Evolutionary conservation across 2,113 vertebrate species (phyloP), one percentile per base, ranked within the genome.

Genomic region (Otocyon megalotis): DNA sequence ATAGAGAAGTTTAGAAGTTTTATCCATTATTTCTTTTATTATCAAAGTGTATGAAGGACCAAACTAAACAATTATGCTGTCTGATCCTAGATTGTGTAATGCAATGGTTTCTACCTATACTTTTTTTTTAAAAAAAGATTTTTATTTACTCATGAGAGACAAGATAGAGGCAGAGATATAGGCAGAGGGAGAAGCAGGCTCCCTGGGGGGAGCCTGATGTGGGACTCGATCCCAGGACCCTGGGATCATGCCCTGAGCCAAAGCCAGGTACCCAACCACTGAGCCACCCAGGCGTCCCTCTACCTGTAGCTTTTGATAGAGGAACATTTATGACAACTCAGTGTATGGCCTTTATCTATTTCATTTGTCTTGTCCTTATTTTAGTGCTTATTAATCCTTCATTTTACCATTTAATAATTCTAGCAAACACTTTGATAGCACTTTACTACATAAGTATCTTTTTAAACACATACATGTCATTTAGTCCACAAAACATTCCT

Each of bases 11-110:
- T 92, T 56, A 76, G 60, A 89, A 80, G 24, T 85, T 74, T 77
- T 56, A 58, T n/a, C 56, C 26, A 81, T 82, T 50, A 43, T 63
- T 92, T 87, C 32, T 85, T 95, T 95, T 86, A 53, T 77, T 92
- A 85, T 58, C 56, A 74, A 82, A 94, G 80, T 50, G 13, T 26
- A 17, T 37, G 19, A 87, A 94, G 60, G 50, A 20, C 5, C 76
- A 88, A 86, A 87, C 50, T 58, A 58, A 71, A 35, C 0, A 35
- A 69, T 3, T 24, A 3, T n/a, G 35, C 24, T 77, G 15, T 58
- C 77, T 86, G 81, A 88, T 26, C 17, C 13, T 74, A 32, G n/a
- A 76, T 58, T 82, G 15, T 15, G 10, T 50, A 79, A 81, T 32
- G 11, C 58, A 84, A 30, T 26, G 8, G 60, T 69, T 90, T 80